Conservation (phyloP, 2,113 vertebrate species). For the Etheostoma cragini region DNA sequence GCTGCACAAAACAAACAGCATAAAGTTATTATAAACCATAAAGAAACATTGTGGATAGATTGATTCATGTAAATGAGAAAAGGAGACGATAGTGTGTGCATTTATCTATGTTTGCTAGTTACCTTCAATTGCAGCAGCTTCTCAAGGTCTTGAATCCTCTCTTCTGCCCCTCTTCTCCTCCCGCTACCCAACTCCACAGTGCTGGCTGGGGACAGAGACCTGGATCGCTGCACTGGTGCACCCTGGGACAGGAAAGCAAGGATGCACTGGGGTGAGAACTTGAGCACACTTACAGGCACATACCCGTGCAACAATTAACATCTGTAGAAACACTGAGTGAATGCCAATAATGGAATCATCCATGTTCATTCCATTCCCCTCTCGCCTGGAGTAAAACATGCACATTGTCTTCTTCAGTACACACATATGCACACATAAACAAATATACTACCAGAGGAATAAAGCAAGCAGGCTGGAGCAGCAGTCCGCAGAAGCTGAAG, state of each 20-base stretch:
- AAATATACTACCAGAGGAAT: conserved; percentile 93
- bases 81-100: conserved; percentile 9
- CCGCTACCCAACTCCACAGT: conserved; percentile 81
- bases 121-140: conserved; percentile 90
- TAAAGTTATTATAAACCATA: neutral
- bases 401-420: conserved; percentile 56
- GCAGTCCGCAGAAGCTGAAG: conserved; percentile 84
- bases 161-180: conserved; percentile 83
- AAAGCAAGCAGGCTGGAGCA: conserved; percentile 91
- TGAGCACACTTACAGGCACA: conserved; percentile 85
- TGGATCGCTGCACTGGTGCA: conserved; percentile 93
- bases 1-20: conserved; percentile 19
- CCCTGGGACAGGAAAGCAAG: conserved; percentile 89
- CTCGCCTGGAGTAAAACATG: conserved; percentile 71
- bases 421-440: conserved; percentile 79
- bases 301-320: conserved; percentile 93
- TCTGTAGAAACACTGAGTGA: conserved; percentile 87
- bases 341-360: conserved; percentile 95
- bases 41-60: conserved; percentile 2
- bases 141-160: conserved; percentile 88
- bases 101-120: conserved; percentile 58
- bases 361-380: conserved; percentile 61
- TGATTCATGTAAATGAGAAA: conserved; percentile 4
- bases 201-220: conserved; percentile 93
- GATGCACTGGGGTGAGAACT: conserved; percentile 80